Evolutionary conservation across 64 coral and sea anemone species (phyloP).

Genomic region (Exaiptasia diaphana): DNA sequence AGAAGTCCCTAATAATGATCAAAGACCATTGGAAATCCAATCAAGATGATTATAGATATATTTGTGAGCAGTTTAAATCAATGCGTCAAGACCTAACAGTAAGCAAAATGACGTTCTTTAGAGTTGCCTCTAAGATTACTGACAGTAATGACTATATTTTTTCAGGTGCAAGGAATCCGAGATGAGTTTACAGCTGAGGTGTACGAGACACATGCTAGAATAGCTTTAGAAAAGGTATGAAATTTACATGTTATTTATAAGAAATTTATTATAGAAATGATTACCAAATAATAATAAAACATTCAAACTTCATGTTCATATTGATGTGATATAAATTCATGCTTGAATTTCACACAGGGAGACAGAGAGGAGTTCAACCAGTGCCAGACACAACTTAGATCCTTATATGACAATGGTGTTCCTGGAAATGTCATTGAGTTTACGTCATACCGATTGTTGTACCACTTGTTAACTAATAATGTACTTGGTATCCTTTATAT

Average conservation of each 20-base stretch:
- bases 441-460: constrained; percentile 85
- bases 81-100: constrained; percentile 96
- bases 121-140: neutral
- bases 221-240: constrained; percentile 95
- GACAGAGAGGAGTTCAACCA: constrained; percentile 99
- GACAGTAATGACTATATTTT: neutral
- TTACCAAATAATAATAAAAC: no score
- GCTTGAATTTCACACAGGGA: constrained; percentile 62
- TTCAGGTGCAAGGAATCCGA: constrained; percentile 95
- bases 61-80: constrained; percentile 91
- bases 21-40: constrained; percentile 85
- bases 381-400: constrained; percentile 96
- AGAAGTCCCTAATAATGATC: constrained; percentile 78
- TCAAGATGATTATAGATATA: constrained; percentile 85
- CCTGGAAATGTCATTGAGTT: constrained; percentile 80
- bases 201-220: constrained; percentile 96
- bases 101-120: neutral
- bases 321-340: neutral
- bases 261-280: neutral
- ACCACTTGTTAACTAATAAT: constrained; percentile 83
- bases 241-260: neutral
- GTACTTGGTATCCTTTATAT: constrained; percentile 91
- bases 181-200: constrained; percentile 86
- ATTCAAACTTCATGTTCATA: neutral
- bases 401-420: constrained; percentile 73